These are phyloP conservation scores for Chrysina gloriosa DNA, from an alignment of 2,888 invertebrate genomes.

Conservation along the genomic window DNA sequence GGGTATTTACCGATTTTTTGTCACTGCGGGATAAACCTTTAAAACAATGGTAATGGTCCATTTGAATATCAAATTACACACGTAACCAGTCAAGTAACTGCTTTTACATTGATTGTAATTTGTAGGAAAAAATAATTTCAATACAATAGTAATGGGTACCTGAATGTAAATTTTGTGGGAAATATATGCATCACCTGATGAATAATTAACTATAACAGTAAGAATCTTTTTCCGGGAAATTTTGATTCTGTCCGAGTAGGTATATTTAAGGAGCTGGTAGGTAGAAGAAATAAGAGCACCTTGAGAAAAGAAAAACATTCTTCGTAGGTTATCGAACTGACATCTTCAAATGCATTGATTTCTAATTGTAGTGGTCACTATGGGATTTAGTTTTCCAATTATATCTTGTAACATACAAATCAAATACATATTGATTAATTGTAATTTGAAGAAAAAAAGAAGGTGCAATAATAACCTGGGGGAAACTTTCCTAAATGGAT, in stretches of 20 bases:
- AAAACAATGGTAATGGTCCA: constrained; percentile 11
- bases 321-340: no score
- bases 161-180: constrained; percentile 6
- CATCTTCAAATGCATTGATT: no score
- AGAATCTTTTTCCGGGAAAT: background rate
- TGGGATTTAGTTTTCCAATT: no score
- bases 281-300: no score
- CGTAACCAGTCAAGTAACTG: constrained; percentile 5
- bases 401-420: no score
- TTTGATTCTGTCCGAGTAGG: background rate
- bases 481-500: no score
- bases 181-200: background rate
- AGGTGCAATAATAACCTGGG: no score
- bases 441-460: no score
- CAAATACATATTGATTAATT: no score
- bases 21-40: constrained; percentile 5
- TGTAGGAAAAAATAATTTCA: constrained; percentile 22
- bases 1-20: background rate
- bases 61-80: constrained; percentile 25
- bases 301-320: no score
- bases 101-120: constrained; percentile 21
- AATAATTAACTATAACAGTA: background rate
- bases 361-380: no score
- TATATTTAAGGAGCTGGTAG: background rate
- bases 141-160: constrained; percentile 12